These are phyloP conservation scores for Mellivora capensis DNA, from an alignment of 2,113 vertebrate genomes.

Conservation along the genomic window DNA sequence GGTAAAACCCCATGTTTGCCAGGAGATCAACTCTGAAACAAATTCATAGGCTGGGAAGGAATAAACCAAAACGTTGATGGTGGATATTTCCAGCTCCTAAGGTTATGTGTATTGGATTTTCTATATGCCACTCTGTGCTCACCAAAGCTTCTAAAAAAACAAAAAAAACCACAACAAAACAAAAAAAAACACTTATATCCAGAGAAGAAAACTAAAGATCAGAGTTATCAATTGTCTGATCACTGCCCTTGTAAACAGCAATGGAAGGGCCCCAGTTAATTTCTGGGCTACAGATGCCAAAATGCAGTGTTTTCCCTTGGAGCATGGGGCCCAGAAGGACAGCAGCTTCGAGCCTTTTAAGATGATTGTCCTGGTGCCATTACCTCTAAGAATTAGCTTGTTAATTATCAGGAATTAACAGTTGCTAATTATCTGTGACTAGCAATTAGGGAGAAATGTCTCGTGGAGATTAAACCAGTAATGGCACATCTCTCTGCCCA, in stretches of 20 bases:
- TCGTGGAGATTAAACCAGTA: slow-evolving; percentile 52
- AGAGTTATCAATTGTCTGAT: background rate
- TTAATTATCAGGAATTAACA: slow-evolving; percentile 60
- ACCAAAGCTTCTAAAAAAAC: background rate
- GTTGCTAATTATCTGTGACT: slow-evolving; percentile 43
- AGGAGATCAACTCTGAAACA: background rate
- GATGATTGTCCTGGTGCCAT: background rate
- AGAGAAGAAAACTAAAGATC: background rate
- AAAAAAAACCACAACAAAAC: background rate
- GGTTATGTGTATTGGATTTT: background rate
- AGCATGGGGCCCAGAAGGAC: background rate
- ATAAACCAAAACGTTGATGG: background rate
- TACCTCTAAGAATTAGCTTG: slow-evolving; percentile 58
- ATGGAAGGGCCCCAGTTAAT: background rate
- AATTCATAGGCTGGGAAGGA: background rate
- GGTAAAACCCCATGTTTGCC: background rate
- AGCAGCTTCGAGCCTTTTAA: background rate
- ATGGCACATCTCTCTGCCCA: background rate
- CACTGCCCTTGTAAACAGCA: background rate
- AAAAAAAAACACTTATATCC: background rate
- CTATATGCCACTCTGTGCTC: background rate
- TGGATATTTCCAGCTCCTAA: background rate
- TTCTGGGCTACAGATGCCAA: background rate
- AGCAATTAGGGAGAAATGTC: slow-evolving; percentile 55
- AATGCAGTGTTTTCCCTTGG: background rate